These are phyloP conservation scores for Egretta garzetta DNA, from an alignment of 2,113 vertebrate genomes.

Conservation along the genomic window DNA sequence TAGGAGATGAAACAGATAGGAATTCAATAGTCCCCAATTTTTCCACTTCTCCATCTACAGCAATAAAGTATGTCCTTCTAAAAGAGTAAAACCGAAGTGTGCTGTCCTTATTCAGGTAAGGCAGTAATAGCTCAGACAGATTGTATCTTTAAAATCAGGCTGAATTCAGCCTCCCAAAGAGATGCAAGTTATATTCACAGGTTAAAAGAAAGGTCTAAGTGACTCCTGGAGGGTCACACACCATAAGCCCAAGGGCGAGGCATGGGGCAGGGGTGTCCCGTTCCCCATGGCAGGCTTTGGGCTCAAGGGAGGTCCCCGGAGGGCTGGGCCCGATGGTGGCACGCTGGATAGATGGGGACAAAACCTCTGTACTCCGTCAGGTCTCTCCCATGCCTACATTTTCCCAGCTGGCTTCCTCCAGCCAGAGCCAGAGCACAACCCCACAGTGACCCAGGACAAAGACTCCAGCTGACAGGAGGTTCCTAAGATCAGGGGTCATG, in stretches of 20 bases:
- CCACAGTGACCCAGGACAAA: not conserved
- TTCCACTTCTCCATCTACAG: not conserved
- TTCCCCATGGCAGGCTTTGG: not conserved
- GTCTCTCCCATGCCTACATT: not conserved
- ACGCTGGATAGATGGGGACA: rapidly evolving
- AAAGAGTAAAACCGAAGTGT: rapidly evolving
- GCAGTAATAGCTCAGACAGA: not conserved
- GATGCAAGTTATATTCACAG: not conserved
- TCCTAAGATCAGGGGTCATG: not conserved
- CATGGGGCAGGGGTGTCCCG: rapidly evolving
- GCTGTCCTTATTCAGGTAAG: not conserved
- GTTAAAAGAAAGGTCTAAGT: not conserved
- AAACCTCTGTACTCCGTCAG: not conserved
- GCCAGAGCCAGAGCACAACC: not conserved
- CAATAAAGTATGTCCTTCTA: not conserved
- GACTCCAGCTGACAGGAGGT: not conserved
- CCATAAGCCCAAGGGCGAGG: not conserved
- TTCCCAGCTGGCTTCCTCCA: not conserved
- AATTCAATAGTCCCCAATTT: not conserved
- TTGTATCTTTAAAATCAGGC: not conserved
- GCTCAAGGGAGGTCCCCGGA: not conserved
- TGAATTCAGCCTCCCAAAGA: not conserved
- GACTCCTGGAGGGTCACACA: rapidly evolving
- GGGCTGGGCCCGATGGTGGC: not conserved
- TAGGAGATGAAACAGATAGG: not conserved